Conservation (phyloP, 2,888 invertebrate species). For the Synanthedon formicaeformis region DNA sequence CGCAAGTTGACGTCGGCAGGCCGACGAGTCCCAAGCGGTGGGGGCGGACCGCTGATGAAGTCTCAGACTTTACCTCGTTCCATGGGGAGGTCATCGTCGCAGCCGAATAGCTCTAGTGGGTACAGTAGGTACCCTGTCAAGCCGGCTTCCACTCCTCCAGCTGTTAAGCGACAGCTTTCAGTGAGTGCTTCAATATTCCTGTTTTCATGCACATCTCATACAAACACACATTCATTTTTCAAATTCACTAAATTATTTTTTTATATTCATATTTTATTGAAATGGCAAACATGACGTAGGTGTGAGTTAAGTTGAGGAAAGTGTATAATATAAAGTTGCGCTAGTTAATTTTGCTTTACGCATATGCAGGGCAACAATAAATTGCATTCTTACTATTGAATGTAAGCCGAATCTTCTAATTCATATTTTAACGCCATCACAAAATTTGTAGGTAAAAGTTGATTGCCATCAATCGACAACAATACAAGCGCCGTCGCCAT, state of each 20-base stretch:
- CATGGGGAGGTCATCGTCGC: slow-evolving; percentile 76
- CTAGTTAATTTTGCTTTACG: too few species aligned
- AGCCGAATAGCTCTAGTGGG: slow-evolving; percentile 64
- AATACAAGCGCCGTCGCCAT: too few species aligned
- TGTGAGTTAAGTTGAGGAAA: too few species aligned
- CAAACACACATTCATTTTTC: neutral
- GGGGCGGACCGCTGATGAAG: slow-evolving; percentile 78
- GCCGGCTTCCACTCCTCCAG: slow-evolving; percentile 85
- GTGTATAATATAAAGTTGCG: too few species aligned
- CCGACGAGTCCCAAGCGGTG: slow-evolving; percentile 73
- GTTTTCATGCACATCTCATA: too few species aligned
- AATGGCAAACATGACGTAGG: too few species aligned
- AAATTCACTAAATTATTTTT: neutral
- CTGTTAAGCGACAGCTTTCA: slow-evolving; percentile 86
- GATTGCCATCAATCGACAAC: too few species aligned
- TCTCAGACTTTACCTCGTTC: slow-evolving; percentile 89
- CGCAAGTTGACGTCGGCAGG: slow-evolving; percentile 83
- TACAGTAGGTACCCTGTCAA: slow-evolving; percentile 67
- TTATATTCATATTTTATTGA: neutral
- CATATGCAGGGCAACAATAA: too few species aligned
- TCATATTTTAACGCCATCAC: too few species aligned
- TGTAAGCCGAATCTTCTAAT: too few species aligned
- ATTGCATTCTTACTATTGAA: too few species aligned
- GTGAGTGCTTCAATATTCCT: slow-evolving; percentile 38
- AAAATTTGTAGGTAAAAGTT: too few species aligned